Conservation (phyloP, 2,113 vertebrate species). For the Phaethornis superciliosus region DNA sequence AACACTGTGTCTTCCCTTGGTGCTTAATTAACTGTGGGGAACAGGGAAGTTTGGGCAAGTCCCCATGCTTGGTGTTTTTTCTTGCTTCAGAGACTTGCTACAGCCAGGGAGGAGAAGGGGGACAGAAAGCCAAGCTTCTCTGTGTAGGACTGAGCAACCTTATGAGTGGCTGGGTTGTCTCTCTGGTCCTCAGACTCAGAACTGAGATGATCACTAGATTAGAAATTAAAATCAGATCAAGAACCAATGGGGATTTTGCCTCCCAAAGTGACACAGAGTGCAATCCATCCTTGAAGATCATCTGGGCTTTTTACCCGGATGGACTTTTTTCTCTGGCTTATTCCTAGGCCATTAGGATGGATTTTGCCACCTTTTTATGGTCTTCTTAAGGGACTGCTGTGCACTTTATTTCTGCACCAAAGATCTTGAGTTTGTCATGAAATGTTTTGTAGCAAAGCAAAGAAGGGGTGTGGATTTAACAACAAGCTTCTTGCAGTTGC, state of each 20-base stretch:
- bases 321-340: not conserved
- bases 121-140: not conserved
- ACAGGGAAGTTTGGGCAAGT: not conserved
- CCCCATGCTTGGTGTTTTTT: not conserved
- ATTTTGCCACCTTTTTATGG: not conserved
- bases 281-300: not conserved
- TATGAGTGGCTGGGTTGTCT: rapidly evolving
- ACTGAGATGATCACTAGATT: not conserved
- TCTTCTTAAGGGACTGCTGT: not conserved
- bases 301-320: not conserved
- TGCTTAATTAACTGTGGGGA: not conserved
- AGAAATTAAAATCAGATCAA: not conserved
- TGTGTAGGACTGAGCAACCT: not conserved
- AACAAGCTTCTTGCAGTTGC: not conserved
- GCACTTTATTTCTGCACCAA: not conserved
- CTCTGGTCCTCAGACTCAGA: not conserved
- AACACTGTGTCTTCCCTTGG: not conserved
- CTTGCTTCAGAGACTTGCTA: not conserved
- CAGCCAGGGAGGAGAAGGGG: not conserved
- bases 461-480: not conserved
- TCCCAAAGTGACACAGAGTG: not conserved
- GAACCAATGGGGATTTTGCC: not conserved
- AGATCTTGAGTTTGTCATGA: not conserved
- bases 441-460: not conserved
- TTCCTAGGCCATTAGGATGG: not conserved